Percentiles rank a stretch among this genome's conserved stretches.
phyloP scores from a whole-genome alignment of 2,797 vertebrate genomes.

The Eremophila alpestris region DNA sequence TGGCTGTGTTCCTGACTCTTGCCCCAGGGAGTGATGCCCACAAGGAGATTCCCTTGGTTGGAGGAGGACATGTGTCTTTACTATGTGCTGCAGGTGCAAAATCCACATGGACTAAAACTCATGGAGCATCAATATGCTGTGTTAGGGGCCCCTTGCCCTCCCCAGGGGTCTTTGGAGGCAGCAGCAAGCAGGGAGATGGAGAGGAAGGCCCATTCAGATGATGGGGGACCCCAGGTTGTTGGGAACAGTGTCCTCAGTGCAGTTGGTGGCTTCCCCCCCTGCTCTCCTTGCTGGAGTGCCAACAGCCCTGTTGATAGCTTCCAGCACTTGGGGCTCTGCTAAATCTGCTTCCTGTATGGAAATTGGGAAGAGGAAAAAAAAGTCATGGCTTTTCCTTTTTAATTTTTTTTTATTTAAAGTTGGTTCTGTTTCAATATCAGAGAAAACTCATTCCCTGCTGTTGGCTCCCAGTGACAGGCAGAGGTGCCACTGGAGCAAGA shows the following conservation, averaged over 20 bases:
- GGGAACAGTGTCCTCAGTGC: accelerated
- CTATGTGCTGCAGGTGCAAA: not conserved
- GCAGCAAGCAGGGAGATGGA: not conserved
- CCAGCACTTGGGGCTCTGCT: not conserved
- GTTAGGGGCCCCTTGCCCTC: not conserved
- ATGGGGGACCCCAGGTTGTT: accelerated
- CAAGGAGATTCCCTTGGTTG: not conserved
- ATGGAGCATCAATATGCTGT: accelerated
- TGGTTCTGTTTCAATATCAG: not conserved
- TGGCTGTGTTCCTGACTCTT: not conserved
- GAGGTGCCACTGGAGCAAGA: accelerated
- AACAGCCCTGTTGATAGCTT: not conserved
- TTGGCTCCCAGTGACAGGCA: accelerated
- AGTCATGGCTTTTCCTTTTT: not conserved
- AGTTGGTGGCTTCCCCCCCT: accelerated
- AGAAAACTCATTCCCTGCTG: not conserved
- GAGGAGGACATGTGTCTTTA: not conserved
- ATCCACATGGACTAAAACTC: not conserved
- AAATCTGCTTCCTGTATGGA: not conserved
- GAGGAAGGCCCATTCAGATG: accelerated
- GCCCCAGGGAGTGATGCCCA: accelerated
- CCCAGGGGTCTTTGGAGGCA: not conserved
- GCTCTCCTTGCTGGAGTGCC: not conserved
- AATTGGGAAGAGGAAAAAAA: not conserved
- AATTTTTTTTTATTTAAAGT: not conserved